Base-by-base conservation (phyloP, 1,140 invertebrate species). In the Brachionus angularis region DNA sequence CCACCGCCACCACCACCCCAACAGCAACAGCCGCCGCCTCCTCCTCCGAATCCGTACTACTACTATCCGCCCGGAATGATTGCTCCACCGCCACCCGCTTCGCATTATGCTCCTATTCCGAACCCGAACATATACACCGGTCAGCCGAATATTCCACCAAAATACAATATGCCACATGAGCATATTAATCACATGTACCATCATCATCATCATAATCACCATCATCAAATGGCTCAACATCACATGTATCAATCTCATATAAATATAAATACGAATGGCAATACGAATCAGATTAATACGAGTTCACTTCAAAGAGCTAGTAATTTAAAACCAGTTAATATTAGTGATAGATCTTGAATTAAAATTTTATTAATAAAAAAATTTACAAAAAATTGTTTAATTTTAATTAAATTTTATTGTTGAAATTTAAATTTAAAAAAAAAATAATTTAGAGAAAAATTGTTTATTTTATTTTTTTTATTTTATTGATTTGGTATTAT, bases 21-120 rank as follows among this genome's bases (percentile, higher is more conserved):
- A 12, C 72, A 71, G 18, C 71, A 72, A 21, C 29, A 39, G 3
- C 53, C 70, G 3, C 73, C 73, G 3, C 73, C 74, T 25, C 72
- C 52, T 16, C 69, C 46, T 25, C 36, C 21, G 8, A 36, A 55
- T n/a, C 67, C 67, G 18, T 49, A 71, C 14, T 53, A 64, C 16
- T 55, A 53, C 14, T 72, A 42, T 27, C 72, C 49, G 2, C 67
- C 46, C 12, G 25, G n/a, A 12, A 44, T 21, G 2, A 36, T 50
- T 12, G 55, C 36, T 25, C 44, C 46, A 16, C 55, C 39, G 44
- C 36, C 44, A 16, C 42, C 52, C n/a, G n/a, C n/a, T n/a, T n/a
- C n/a, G n/a, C n/a, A n/a, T n/a, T n/a, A n/a, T n/a, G n/a, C n/a
- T n/a, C n/a, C n/a, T n/a, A n/a, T n/a, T n/a, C n/a, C n/a, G n/a